These are phyloP conservation scores for Polyergus mexicanus DNA, from an alignment of 1,140 invertebrate genomes.

Conservation along the genomic window DNA sequence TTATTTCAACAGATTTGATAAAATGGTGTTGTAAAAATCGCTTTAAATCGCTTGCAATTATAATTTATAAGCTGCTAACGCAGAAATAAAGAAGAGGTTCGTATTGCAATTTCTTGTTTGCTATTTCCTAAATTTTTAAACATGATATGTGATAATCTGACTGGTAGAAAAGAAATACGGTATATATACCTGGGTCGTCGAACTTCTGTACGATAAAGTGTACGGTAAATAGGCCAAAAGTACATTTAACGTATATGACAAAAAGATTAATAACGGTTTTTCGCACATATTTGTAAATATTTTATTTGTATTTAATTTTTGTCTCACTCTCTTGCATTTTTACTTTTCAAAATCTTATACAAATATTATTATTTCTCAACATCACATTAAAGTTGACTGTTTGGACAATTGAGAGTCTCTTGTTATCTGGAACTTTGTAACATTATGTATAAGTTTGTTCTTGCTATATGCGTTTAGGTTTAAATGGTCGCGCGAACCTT, in stretches of 20 bases:
- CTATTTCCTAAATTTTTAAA: constrained; percentile 13
- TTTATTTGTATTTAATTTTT: constrained; percentile 41
- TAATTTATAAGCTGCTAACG: constrained; percentile 33
- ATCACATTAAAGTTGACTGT: constrained; percentile 11
- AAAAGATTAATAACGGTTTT: constrained; percentile 25
- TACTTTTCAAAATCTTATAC: constrained; percentile 51
- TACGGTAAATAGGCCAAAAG: constrained; percentile 54
- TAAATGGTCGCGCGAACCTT: neutral
- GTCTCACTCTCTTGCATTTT: neutral
- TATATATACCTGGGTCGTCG: neutral
- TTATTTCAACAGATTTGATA: constrained; percentile 57
- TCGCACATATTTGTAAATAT: constrained; percentile 42
- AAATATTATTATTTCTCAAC: constrained; percentile 41
- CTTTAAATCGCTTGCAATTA: constrained; percentile 38
- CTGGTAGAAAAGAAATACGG: constrained; percentile 5
- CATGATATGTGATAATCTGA: neutral
- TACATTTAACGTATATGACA: constrained; percentile 32
- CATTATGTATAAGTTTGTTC: neutral
- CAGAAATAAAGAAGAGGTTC: constrained; percentile 6
- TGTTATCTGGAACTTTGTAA: constrained; percentile 30
- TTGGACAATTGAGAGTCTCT: constrained; percentile 18
- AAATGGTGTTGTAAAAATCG: constrained; percentile 35
- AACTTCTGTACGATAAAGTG: constrained; percentile 19
- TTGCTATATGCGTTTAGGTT: neutral
- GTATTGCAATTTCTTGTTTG: constrained; percentile 18